Percentiles rank a stretch among this genome's conserved stretches.
Conservation (phyloP, 1,140 invertebrate genomes). For the Zaprionus africanus region DNA sequence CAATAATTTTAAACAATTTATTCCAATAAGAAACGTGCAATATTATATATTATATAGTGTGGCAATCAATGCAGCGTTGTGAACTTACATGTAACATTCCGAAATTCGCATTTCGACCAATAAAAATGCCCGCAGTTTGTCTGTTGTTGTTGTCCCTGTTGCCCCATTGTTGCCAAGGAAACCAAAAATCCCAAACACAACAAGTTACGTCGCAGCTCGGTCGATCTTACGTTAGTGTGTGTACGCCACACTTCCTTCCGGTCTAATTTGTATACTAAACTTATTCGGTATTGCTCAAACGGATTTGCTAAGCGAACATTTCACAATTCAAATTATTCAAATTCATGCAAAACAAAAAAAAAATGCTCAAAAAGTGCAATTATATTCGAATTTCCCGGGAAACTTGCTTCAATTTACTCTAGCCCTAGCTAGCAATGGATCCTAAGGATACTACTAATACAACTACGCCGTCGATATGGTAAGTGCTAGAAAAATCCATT, state of each 20-base stretch:
- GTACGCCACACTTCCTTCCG: slow-evolving; percentile 69
- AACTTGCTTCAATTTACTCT: background rate
- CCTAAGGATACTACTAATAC: slow-evolving; percentile 17
- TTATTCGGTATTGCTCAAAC: slow-evolving; percentile 19
- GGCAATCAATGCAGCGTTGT: background rate
- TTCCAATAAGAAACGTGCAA: slow-evolving; percentile 28
- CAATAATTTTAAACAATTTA: slow-evolving; percentile 23
- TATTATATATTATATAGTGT: slow-evolving; percentile 3
- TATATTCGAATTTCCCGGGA: background rate
- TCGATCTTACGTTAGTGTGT: slow-evolving; percentile 37
- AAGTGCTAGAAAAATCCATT: slow-evolving; percentile 52
- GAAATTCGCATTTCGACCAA: slow-evolving; percentile 22
- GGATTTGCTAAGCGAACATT: background rate
- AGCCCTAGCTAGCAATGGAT: background rate
- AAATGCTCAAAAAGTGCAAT: slow-evolving; percentile 36
- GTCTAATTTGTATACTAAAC: slow-evolving; percentile 60
- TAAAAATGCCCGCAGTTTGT: slow-evolving; percentile 45
- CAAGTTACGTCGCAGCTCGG: slow-evolving; percentile 63
- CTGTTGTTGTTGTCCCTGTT: slow-evolving; percentile 67
- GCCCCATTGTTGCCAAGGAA: slow-evolving; percentile 69
- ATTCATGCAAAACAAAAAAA: background rate
- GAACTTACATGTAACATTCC: background rate
- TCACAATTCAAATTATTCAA: slow-evolving; percentile 3
- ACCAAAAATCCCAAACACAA: slow-evolving; percentile 73
- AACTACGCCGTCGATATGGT: slow-evolving; percentile 42